These are phyloP conservation scores for Pipistrellus kuhlii DNA, from an alignment of 2,797 vertebrate genomes.

Conservation along the genomic window DNA sequence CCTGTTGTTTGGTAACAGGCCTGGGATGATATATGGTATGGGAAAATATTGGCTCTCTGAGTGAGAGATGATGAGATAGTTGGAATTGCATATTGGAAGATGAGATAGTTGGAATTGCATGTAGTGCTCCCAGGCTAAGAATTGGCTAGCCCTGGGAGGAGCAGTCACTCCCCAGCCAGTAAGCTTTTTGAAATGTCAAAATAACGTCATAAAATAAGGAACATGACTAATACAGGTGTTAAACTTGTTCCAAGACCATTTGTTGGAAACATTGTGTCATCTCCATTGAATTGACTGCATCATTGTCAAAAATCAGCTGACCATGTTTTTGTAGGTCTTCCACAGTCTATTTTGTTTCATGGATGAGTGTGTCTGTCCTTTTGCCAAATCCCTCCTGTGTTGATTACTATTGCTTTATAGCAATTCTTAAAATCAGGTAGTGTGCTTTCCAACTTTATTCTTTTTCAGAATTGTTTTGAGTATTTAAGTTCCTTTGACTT, in stretches of 20 bases:
- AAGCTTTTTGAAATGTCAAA: slow-evolving; percentile 41
- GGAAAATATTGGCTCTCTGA: background rate
- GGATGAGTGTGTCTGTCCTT: background rate
- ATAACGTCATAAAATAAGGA: slow-evolving; percentile 32
- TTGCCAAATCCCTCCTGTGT: background rate
- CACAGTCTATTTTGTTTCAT: background rate
- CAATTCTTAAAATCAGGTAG: slow-evolving; percentile 44
- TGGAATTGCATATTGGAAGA: background rate
- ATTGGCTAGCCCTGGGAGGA: background rate
- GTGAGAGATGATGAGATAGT: background rate
- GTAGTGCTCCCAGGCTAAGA: background rate
- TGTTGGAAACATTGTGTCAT: slow-evolving; percentile 18
- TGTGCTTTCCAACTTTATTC: background rate
- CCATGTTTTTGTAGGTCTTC: slow-evolving; percentile 33
- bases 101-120: background rate
- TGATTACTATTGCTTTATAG: slow-evolving; percentile 28
- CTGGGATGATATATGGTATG: background rate
- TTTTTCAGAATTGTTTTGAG: slow-evolving; percentile 54
- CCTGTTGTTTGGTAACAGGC: background rate
- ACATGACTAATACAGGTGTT: background rate
- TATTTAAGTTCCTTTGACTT: slow-evolving; percentile 48
- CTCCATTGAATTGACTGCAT: slow-evolving; percentile 16
- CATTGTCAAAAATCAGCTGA: slow-evolving; percentile 47
- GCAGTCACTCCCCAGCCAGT: background rate
- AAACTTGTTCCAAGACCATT: background rate